Base-by-base conservation (phyloP, 2,888 invertebrate genomes). In the Anthophora plumipes region DNA sequence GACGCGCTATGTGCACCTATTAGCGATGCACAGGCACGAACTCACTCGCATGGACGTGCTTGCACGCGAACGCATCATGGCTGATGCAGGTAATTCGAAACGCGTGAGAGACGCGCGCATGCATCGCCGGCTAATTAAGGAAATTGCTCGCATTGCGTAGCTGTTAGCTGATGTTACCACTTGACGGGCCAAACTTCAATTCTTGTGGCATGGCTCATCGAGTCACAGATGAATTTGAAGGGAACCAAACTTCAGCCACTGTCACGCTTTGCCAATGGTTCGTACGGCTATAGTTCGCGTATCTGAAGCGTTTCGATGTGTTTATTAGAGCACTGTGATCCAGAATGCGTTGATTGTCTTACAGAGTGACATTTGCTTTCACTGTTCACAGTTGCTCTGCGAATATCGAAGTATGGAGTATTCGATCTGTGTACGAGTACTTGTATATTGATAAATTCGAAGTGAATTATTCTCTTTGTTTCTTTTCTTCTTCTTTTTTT, bases 61-160 rank as follows among this genome's bases (percentile, higher is more conserved):
- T 41, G 48, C 48, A 46, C 43, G 61, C 20, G 59, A 22, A 43
- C 54, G 43, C 59, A 79, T 60, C 59, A 22, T 11, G 41, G 50
- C 25, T 31, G 11, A 6, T 2, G 61, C 60, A 52, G 39, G 57
- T 55, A 68, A 74, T 64, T 74, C 80, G 46, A 69, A 69, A 22
- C 74, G 63, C 81, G 68, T 57, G 69, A 48, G 66, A 37, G 22
- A 73, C 64, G 55, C 70, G 25, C 61, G 43, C 57, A 60, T 70
- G 63, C 67, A 66, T 68, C 61, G 63, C 5, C 17, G 55, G 59
- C 63, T 87, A 85, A 85, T 85, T 87, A 85, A 75, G 70, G 77
- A 70, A 80, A 85, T 85, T 85, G 88, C 68, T 87, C 63, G 85
- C 74, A 85, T 85, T 83, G 74, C 79, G 77, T 39, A 70, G 52